Base-by-base conservation (phyloP, 2,113 vertebrate genomes). In the Forbesichthys papilliferus region DNA sequence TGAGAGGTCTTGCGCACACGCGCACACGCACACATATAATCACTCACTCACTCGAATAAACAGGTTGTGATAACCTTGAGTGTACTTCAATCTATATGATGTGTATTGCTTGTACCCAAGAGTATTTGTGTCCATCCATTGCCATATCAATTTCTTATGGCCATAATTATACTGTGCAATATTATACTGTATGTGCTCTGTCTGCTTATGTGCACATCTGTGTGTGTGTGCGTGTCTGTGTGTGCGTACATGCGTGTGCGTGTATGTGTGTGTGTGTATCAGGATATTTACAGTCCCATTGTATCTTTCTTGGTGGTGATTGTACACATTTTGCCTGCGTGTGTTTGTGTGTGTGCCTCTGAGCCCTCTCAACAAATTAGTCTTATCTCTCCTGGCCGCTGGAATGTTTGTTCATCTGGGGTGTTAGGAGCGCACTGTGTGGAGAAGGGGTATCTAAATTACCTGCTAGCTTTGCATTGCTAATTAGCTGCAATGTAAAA, bases 271-370 rank as follows among this genome's bases (percentile, higher is more conserved):
- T 64, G 59, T 71, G 65, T 73, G 58, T 81, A 7, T 49, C 78
- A 68, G 60, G 69, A 76, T 83, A 83, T 85, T 88, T 85, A 84
- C 70, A 66, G 66, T 62, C 64, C 69, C 71, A 42, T 77, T 69
- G 76, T 85, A 84, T 83, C 85, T 74, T 67, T 68, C 64, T 71
- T 71, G 61, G 78, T 61, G 60, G 66, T 83, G 4, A 42, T 74
- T 72, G 66, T 61, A 66, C 78, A 42, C 68, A 61, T 60, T 58
- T 64, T 66, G 69, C 53, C 16, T 20, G 55, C 61, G 46, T 72
- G 52, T 18, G 48, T 11, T 48, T 11, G 36, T 6, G 14, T 20
- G 9, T 46, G 2, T 47, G 11, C 13, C 14, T 83, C 55, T 56
- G 56, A 81, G 75, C 70, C 68, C 59, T 52, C 56, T 69, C 12